phyloP scores from a whole-genome alignment of 2,888 invertebrate species.

The Troilus luridus region DNA sequence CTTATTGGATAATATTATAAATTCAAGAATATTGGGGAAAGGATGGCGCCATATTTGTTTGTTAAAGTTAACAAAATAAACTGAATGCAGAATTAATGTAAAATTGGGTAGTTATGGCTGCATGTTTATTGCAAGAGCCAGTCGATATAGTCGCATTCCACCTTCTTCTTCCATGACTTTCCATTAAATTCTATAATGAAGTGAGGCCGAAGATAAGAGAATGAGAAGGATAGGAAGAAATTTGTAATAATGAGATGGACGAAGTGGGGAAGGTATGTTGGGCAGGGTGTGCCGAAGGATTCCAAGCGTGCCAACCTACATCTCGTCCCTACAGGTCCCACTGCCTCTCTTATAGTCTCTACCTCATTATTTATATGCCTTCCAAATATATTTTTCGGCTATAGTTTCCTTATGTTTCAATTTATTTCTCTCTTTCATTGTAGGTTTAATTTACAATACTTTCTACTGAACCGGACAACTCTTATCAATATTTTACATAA shows the following conservation, averaged over 20 bases:
- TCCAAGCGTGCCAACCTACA: constrained; percentile 45
- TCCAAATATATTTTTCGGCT: not conserved
- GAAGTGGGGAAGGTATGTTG: constrained; percentile 46
- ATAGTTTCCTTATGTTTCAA: not conserved
- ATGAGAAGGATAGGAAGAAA: constrained; percentile 23
- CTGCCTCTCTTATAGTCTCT: not conserved
- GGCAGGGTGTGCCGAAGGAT: constrained; percentile 43
- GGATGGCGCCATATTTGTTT: too few relatives aligned
- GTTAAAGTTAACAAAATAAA: too few relatives aligned
- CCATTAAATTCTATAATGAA: not conserved
- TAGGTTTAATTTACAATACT: not conserved
- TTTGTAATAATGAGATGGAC: constrained; percentile 44
- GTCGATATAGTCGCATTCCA: not conserved
- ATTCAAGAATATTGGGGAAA: too few relatives aligned
- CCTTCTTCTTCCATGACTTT: not conserved
- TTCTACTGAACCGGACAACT: not conserved
- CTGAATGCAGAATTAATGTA: too few relatives aligned
- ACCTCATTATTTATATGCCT: not conserved
- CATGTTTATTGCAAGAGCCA: too few relatives aligned
- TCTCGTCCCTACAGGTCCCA: constrained; percentile 21
- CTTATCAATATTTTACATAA: not conserved
- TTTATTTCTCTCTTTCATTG: not conserved
- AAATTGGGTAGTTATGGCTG: too few relatives aligned
- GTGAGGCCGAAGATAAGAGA: not conserved
- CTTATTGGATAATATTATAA: too few relatives aligned